Conservation (phyloP, 2,113 vertebrate species). For the Zosterops lateralis region DNA sequence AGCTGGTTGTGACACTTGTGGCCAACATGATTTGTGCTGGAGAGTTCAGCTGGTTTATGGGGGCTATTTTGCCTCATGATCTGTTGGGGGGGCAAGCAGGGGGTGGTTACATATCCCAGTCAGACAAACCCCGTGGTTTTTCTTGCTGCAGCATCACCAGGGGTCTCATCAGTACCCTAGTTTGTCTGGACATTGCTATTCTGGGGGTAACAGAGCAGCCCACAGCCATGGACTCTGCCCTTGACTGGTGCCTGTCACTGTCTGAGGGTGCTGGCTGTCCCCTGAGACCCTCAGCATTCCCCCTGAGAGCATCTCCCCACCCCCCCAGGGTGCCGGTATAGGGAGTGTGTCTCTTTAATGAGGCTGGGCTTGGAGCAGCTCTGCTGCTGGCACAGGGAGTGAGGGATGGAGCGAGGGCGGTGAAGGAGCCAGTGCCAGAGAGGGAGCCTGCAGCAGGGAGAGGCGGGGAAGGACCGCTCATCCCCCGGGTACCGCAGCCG, state of each 20-base stretch:
- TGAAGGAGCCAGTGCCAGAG: conserved; percentile 57
- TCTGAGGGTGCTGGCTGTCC: not conserved
- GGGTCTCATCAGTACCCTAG: not conserved
- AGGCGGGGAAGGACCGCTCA: not conserved
- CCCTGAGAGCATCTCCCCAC: not conserved
- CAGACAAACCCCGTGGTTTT: not conserved
- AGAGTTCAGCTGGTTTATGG: not conserved
- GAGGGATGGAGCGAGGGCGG: conserved; percentile 60
- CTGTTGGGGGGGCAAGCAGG: not conserved
- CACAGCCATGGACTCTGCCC: not conserved
- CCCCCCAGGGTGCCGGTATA: not conserved
- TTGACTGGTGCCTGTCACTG: not conserved
- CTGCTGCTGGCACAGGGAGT: conserved; percentile 59
- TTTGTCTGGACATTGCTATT: not conserved
- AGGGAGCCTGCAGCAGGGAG: conserved; percentile 58
- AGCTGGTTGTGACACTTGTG: not conserved
- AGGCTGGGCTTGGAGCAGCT: conserved; percentile 67
- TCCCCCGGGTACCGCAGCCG: not conserved
- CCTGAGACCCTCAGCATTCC: not conserved
- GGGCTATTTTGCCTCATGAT: not conserved
- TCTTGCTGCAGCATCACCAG: not conserved
- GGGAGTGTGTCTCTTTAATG: conserved; percentile 67
- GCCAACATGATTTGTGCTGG: rapidly evolving
- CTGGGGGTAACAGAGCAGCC: not conserved
- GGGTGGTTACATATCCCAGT: rapidly evolving